Evolutionary conservation across 2,888 invertebrate species (phyloP).

Genomic region (Leucania comma): DNA sequence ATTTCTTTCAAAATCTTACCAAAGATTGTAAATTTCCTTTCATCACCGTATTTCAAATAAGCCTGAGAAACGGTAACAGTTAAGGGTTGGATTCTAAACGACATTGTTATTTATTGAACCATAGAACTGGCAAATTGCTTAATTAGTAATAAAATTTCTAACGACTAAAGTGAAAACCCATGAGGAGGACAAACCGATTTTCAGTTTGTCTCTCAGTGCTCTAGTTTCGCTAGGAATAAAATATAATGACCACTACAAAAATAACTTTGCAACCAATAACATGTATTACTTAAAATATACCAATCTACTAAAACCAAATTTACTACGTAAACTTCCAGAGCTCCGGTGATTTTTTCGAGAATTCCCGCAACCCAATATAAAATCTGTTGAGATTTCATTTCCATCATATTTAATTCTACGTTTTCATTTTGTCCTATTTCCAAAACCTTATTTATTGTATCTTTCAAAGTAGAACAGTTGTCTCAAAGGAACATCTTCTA

Average conservation of each 20-base stretch:
- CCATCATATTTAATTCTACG: neutral
- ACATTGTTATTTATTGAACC: slow-evolving; percentile 20
- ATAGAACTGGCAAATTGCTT: slow-evolving; percentile 28
- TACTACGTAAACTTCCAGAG: no score
- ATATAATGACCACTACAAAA: no score
- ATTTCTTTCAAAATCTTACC: slow-evolving; percentile 15
- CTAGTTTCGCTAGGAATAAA: no score
- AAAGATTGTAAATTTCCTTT: slow-evolving; percentile 19
- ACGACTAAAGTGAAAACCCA: neutral
- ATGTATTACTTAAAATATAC: no score
- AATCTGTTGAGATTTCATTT: neutral
- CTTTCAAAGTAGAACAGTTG: neutral
- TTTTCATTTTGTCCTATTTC: slow-evolving; percentile 1
- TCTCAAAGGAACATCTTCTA: neutral
- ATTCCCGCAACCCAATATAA: neutral
- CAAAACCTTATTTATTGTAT: neutral
- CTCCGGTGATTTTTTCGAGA: no score
- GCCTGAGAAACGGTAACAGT: slow-evolving; percentile 19
- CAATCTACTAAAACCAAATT: no score
- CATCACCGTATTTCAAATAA: slow-evolving; percentile 25
- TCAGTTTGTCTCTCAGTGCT: no score
- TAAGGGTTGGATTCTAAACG: no score
- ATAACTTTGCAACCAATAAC: no score
- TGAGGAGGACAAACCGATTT: no score
- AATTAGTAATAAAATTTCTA: slow-evolving; percentile 6